phyloP scores from a whole-genome alignment of 1,140 invertebrate species.

The Dendrolimus punctatus region DNA sequence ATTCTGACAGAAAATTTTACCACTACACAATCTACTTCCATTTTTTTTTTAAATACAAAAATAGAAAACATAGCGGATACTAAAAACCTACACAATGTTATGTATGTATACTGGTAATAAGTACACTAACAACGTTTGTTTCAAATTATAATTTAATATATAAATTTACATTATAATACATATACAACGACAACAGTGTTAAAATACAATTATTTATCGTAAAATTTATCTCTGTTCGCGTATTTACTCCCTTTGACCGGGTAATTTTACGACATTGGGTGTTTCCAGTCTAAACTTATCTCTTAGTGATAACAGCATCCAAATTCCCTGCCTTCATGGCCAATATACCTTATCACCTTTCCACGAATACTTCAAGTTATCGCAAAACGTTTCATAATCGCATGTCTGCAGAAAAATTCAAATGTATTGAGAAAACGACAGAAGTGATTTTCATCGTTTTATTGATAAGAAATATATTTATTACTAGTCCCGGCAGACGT shows the following conservation, averaged over 20 bases:
- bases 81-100: no score
- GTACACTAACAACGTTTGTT: no score
- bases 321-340: slow-evolving; percentile 37
- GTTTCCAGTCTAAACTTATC: slow-evolving; percentile 26
- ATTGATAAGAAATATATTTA: no score
- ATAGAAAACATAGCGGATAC: no score
- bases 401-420: background rate
- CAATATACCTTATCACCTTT: slow-evolving; percentile 49
- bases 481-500: no score
- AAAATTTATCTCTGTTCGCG: background rate
- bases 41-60: no score
- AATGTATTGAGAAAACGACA: no score
- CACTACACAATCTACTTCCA: no score
- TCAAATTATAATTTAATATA: no score
- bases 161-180: background rate
- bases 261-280: slow-evolving; percentile 1
- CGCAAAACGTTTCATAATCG: slow-evolving; percentile 51
- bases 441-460: no score
- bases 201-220: background rate
- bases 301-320: slow-evolving; percentile 44
- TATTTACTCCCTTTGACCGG: slow-evolving; percentile 2
- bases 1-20: no score
- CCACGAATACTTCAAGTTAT: slow-evolving; percentile 57
- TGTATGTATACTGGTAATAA: no score
- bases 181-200: background rate